Evolutionary conservation across 2,113 vertebrate genomes (phyloP).

Genomic region (Petaurus breviceps): DNA sequence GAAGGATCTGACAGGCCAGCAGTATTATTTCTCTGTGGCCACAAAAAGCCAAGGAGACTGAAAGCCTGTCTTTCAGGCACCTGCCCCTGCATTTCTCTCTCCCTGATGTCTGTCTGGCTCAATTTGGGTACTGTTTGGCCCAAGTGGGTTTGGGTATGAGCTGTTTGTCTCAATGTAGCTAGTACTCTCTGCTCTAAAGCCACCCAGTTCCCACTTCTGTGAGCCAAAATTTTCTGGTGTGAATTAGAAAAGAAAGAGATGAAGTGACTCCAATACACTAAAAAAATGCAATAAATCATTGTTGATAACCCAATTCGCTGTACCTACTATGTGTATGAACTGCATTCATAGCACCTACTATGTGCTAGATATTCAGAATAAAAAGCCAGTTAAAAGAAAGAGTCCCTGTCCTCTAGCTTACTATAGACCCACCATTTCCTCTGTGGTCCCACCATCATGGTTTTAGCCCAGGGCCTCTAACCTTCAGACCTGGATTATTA

Average conservation of each 20-base stretch:
- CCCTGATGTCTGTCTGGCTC: neutral
- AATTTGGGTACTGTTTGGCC: neutral
- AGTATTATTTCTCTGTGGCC: constrained; percentile 5
- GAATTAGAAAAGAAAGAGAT: neutral
- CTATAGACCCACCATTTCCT: neutral
- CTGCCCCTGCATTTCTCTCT: neutral
- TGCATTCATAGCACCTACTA: neutral
- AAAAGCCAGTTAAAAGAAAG: neutral
- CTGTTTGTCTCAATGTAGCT: neutral
- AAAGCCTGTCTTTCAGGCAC: neutral
- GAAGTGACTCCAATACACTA: neutral
- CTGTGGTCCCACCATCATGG: neutral
- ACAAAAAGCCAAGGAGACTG: neutral
- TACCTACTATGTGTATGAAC: no score
- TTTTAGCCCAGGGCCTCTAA: neutral
- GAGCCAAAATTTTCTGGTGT: neutral
- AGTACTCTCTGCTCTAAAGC: neutral
- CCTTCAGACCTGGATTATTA: neutral
- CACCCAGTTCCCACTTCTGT: no score
- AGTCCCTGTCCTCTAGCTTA: neutral
- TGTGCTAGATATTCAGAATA: neutral
- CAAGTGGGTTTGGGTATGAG: neutral
- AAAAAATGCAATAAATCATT: neutral
- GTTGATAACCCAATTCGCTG: no score
- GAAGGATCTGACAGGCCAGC: neutral